Conservation (phyloP, 2,797 vertebrate genomes). For the Semaprochilodus insignis region DNA sequence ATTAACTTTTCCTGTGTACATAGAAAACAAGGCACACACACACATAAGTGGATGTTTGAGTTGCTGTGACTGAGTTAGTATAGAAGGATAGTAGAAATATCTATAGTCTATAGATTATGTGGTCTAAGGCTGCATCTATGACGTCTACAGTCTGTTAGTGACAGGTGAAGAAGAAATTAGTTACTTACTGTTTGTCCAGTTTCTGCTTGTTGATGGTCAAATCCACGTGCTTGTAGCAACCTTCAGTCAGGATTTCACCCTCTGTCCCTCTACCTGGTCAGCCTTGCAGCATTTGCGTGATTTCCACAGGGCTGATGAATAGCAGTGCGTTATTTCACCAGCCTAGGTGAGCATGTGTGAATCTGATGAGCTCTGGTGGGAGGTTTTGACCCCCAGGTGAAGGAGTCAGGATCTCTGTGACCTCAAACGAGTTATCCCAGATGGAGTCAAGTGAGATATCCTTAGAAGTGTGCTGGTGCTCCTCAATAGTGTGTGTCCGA, state of each 20-base stretch:
- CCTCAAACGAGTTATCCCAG: not conserved
- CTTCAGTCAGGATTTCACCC: slow-evolving; percentile 1
- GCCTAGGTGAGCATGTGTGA: slow-evolving; percentile 21
- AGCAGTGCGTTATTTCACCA: slow-evolving; percentile 51
- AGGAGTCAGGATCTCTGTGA: slow-evolving; percentile 3
- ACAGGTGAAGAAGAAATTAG: not conserved
- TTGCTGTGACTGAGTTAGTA: not conserved
- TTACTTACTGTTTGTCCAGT: slow-evolving; percentile 38
- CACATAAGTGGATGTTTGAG: not conserved
- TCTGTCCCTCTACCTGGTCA: slow-evolving; percentile 45
- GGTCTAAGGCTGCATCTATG: not conserved
- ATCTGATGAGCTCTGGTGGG: slow-evolving; percentile 10
- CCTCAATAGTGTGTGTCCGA: slow-evolving; percentile 26
- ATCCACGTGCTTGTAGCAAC: slow-evolving; percentile 19
- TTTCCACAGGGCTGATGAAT: slow-evolving; percentile 47
- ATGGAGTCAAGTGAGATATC: slow-evolving; percentile 62
- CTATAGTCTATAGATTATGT: not conserved
- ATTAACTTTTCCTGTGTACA: not conserved
- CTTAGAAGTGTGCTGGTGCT: slow-evolving; percentile 64
- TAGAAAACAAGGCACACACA: no score
- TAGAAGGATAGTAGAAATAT: not conserved
- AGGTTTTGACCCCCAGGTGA: slow-evolving; percentile 28
- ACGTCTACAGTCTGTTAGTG: not conserved
- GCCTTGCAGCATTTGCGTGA: slow-evolving; percentile 29
- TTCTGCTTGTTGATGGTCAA: slow-evolving; percentile 13